Evolutionary conservation across 2,888 invertebrate species (phyloP).

Genomic region (Boloria euphrosyne): DNA sequence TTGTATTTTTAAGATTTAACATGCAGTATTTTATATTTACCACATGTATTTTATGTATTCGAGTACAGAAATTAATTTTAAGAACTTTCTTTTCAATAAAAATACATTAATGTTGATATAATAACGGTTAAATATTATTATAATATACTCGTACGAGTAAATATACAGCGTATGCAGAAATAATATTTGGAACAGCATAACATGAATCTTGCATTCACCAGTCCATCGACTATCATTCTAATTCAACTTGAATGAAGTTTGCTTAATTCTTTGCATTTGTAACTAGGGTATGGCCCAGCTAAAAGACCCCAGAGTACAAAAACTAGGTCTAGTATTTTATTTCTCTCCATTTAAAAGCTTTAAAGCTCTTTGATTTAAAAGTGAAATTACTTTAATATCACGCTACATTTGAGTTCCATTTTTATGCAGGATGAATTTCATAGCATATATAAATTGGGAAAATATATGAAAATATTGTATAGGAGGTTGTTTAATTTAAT

Average conservation of each 20-base stretch:
- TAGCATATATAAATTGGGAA: conserved; percentile 1
- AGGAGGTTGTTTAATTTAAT: too few relatives aligned
- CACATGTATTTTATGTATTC: too few relatives aligned
- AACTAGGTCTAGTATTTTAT: conserved; percentile 38
- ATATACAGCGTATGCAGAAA: too few relatives aligned
- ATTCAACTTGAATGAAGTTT: conserved; percentile 27
- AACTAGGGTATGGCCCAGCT: conserved; percentile 36
- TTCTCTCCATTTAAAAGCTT: conserved; percentile 36
- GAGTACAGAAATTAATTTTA: too few relatives aligned
- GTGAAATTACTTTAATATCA: conserved; percentile 39
- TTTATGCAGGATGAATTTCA: conserved; percentile 20
- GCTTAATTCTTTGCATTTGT: conserved; percentile 25
- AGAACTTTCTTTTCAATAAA: too few relatives aligned
- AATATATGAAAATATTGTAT: not conserved
- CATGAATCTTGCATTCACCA: not conserved
- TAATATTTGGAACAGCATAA: not conserved
- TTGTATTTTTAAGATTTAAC: too few relatives aligned
- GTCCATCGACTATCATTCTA: conserved; percentile 12
- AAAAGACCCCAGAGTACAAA: conserved; percentile 32
- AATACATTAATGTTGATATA: too few relatives aligned
- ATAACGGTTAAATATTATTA: too few relatives aligned
- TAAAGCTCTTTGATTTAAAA: conserved; percentile 38
- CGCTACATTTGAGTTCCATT: conserved; percentile 36
- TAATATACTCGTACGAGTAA: too few relatives aligned
- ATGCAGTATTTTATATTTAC: too few relatives aligned